Evolutionary conservation across 2,888 invertebrate species (phyloP), one percentile per base, ranked within the genome.

Genomic region (Drosophila kuntzei): DNA sequence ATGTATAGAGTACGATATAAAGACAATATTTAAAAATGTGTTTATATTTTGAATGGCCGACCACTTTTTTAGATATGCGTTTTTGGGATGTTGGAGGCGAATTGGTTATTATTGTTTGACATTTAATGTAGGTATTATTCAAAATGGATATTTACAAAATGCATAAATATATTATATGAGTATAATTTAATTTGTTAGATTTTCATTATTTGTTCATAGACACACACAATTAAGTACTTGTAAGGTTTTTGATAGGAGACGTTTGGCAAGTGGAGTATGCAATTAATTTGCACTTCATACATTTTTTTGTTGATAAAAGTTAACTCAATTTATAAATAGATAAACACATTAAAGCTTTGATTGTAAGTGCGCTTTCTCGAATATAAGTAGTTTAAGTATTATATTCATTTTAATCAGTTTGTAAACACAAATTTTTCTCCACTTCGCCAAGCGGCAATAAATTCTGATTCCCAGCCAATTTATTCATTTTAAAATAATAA

Each of bases 91-190:
- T 22, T 43, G 8, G 12, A 16, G 36, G 41, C 51, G 58, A 54
- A 43, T 62, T 82, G 60, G 20, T 49, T 70, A 50, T 67, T 74
- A 29, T 50, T 53, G 14, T n/a, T 16, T 43, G 32, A n/a, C 47
- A 55, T 63, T 63, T 60, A 43, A 60, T 64, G 59, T 60, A 60
- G 47, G 61, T 54, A 62, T 51, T 64, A 59, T 60, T 36, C 25
- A 51, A 36, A 22, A 20, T 50, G 39, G 37, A 58, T 76, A 79
- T 82, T 65, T 72, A 67, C 74, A 84, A 70, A 83, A 71, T 78
- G 51, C 75, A 70, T 53, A 67, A 64, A 57, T 70, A 43, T 25
- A 50, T 11, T 5, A 32, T 12, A 51, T 3, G n/a, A 4, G 8
- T 16, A 18, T 22, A 44, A 2, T 66, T 50, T 3, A 34, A 37